Evolutionary conservation across 1,140 invertebrate species (phyloP), one percentile per base, ranked within the genome.

Genomic region (Drosophila baimaii): DNA sequence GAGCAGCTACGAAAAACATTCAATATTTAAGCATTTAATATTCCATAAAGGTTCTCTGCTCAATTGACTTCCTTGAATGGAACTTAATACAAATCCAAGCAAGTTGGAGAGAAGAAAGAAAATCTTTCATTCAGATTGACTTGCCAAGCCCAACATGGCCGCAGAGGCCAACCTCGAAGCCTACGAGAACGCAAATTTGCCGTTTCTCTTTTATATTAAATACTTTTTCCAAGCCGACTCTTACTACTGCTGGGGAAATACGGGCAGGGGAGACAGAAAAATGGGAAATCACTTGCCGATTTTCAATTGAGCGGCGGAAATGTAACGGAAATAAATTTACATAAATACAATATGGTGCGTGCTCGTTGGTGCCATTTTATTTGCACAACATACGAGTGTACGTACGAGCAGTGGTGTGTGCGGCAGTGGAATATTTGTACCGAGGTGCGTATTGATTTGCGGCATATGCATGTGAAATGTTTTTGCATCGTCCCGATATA

Each of bases 241-340:
- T 57, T 58, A 47, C 49, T 57, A 66, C 47, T 58, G 29, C 27
- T 52, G 61, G 69, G 54, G 23, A 91, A 70, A 77, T 73, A 80
- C 47, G 63, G 81, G 68, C 31, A 47, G 54, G 47, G 49, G 70
- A 65, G 58, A 57, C 69, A 46, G 37, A 21, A 57, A 77, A 59
- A 76, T 43, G 72, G 74, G 57, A 83, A 88, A 83, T 89, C 84
- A 88, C 79, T 88, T 75, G 73, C 86, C 83, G 84, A 89, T 88
- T 90, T 90, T 82, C 80, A 81, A 91, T 91, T 90, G 89, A 91
- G 78, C 61, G 86, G 75, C 85, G 85, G 85, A 90, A 90, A 90
- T 90, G 85, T 90, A 90, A 90, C 81, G 85, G 85, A 90, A 90
- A 90, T 90, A 90, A 90, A 90, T 90, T 90, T 90, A 86, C 85